Conservation (phyloP, 2,888 invertebrate species). For the Drosophila fulvimacula region DNA sequence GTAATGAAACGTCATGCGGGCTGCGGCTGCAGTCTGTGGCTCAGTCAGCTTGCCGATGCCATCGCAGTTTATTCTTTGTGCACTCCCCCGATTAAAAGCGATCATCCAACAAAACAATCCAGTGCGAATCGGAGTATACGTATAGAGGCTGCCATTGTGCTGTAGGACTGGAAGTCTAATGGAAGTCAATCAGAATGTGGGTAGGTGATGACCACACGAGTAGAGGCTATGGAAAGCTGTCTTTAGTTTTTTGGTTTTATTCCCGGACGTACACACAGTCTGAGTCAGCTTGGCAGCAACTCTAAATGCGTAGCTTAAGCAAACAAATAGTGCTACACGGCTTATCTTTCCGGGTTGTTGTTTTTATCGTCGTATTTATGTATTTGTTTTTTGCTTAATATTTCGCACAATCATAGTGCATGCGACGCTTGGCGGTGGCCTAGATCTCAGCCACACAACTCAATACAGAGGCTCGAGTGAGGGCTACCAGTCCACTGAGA, state of each 20-base stretch:
- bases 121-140: conserved; percentile 47
- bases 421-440: conserved; percentile 3
- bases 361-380: conserved; percentile 53
- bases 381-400: conserved; percentile 53
- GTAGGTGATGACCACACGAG: conserved; percentile 36
- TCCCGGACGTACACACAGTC: neutral
- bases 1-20: conserved; percentile 48
- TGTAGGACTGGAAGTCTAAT: conserved; percentile 12
- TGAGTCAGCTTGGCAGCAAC: conserved; percentile 1
- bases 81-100: conserved; percentile 19
- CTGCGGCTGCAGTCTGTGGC: conserved; percentile 9
- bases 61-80: conserved; percentile 26
- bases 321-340: conserved; percentile 20
- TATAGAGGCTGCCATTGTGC: conserved; percentile 4
- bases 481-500: neutral
- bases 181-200: conserved; percentile 36
- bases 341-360: conserved; percentile 30
- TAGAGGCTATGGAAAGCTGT: neutral
- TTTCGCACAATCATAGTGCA: conserved; percentile 49
- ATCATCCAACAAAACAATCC: conserved; percentile 38
- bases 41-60: conserved; percentile 36
- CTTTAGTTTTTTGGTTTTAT: neutral
- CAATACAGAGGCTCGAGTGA: conserved; percentile 1
- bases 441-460: conserved; percentile 6
- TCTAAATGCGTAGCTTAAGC: neutral